A percentile compares a stretch with the other conserved stretches of the same genome.
Evolutionary conservation across 2,888 invertebrate genomes (phyloP).

Genomic region (Drosophila prostipennis): DNA sequence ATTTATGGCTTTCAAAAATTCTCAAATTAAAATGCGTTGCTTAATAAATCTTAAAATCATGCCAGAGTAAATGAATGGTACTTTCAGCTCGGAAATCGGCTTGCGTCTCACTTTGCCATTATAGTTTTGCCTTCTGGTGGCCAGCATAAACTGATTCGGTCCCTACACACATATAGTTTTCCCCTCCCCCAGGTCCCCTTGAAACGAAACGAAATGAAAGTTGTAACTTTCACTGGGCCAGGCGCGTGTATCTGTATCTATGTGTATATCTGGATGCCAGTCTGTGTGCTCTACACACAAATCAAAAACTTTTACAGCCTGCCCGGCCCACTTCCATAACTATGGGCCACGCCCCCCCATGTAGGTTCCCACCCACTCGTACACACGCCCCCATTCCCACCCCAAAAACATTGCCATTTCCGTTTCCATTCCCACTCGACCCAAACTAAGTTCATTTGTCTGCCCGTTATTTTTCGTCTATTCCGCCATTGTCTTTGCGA

Average conservation of each 20-base stretch:
- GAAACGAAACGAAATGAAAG: slow-evolving; percentile 66
- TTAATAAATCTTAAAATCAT: slow-evolving; percentile 2
- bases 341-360: slow-evolving; percentile 16
- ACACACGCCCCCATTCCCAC: background rate
- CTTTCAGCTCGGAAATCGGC: slow-evolving; percentile 17
- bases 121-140: slow-evolving; percentile 52
- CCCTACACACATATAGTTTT: slow-evolving; percentile 1
- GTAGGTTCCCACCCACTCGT: slow-evolving; percentile 9
- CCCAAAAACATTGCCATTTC: background rate
- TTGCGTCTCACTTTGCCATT: slow-evolving; percentile 18
- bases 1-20: background rate
- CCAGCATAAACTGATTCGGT: slow-evolving; percentile 26
- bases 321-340: slow-evolving; percentile 34
- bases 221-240: slow-evolving; percentile 66
- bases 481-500: slow-evolving; percentile 45
- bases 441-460: slow-evolving; percentile 66
- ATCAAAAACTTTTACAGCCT: slow-evolving; percentile 72
- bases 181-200: background rate
- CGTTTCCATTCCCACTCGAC: slow-evolving; percentile 23
- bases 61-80: slow-evolving; percentile 2
- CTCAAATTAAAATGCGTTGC: background rate
- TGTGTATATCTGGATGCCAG: slow-evolving; percentile 10
- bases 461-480: slow-evolving; percentile 43
- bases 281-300: slow-evolving; percentile 61
- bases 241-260: slow-evolving; percentile 27